These are phyloP conservation scores for Vanessa atalanta DNA, from an alignment of 1,140 invertebrate genomes.

Conservation along the genomic window DNA sequence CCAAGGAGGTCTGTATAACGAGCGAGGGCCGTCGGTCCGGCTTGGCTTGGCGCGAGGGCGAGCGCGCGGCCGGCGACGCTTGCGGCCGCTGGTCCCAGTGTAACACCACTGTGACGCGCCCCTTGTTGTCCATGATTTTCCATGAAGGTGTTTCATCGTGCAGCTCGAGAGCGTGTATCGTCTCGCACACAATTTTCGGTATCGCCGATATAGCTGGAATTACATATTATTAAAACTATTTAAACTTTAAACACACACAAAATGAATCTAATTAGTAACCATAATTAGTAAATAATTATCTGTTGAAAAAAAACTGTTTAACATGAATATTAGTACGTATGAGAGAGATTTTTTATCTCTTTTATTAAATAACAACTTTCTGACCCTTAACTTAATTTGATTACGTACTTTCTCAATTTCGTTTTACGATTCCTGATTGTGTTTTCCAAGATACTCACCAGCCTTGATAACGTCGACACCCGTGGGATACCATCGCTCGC, in stretches of 20 bases:
- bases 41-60: slow-evolving; percentile 82
- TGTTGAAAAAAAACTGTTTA: too few species aligned
- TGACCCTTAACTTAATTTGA: too few species aligned
- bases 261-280: background rate
- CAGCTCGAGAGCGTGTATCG: slow-evolving; percentile 94
- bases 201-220: slow-evolving; percentile 95
- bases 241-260: background rate
- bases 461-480: slow-evolving; percentile 95
- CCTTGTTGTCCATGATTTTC: slow-evolving; percentile 98
- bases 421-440: background rate
- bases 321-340: too few species aligned
- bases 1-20: slow-evolving; percentile 89
- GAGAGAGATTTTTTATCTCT: too few species aligned
- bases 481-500: slow-evolving; percentile 94
- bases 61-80: slow-evolving; percentile 82
- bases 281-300: background rate
- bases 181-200: slow-evolving; percentile 97
- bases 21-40: slow-evolving; percentile 84
- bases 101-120: slow-evolving; percentile 94
- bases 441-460: slow-evolving; percentile 82
- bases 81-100: slow-evolving; percentile 93
- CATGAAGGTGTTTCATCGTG: slow-evolving; percentile 97
- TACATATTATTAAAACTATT: background rate
- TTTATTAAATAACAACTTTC: too few species aligned
- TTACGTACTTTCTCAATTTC: too few species aligned